Evolutionary conservation across 2,797 vertebrate genomes (phyloP), one percentile per base, ranked within the genome.

Genomic region (Acropternis orthonyx): DNA sequence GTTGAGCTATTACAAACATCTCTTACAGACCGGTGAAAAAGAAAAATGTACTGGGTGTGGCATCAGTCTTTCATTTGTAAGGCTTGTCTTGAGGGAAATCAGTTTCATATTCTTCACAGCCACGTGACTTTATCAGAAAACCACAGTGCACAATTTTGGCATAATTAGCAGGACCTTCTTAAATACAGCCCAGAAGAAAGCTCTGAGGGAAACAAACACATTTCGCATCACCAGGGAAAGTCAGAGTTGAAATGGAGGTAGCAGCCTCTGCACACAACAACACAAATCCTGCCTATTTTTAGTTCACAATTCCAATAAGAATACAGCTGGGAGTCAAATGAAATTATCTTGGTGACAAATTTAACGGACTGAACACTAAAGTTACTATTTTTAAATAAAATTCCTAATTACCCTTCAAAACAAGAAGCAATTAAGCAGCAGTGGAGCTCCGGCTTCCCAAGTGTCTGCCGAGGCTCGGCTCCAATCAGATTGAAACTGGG

Each of bases 331-430:
- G 82, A 95, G 92, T 14, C 89, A 87, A 92, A 87, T 61, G 65
- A 94, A 97, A 96, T 96, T 87, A 94, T 81, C 78, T 74, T 85
- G 52, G 89, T 96, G 94, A 96, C 95, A 97, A 95, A 97, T 89
- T 85, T 90, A 97, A 97, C 79, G 95, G 89, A 96, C 88, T 85
- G 93, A 93, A 97, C 72, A 81, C 94, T 94, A 41, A 96, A 96
- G 96, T 94, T 92, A 89, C 96, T 97, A 97, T 94, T 97, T 97
- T 97, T 90, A 97, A 96, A 93, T 46, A 74, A 96, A 92, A 68
- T 93, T 96, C 92, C 93, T 83, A 90, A 96, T 95, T 92, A 95
- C 91, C 82, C 91, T 94, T 73, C 95, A 94, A 95, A 95, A 97
- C 93, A 96, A 96, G 95, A 85, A 92, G 75, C 89, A 96, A 93